Conservation (phyloP, 2,797 vertebrate species). For the Hephaestus fuliginosus region DNA sequence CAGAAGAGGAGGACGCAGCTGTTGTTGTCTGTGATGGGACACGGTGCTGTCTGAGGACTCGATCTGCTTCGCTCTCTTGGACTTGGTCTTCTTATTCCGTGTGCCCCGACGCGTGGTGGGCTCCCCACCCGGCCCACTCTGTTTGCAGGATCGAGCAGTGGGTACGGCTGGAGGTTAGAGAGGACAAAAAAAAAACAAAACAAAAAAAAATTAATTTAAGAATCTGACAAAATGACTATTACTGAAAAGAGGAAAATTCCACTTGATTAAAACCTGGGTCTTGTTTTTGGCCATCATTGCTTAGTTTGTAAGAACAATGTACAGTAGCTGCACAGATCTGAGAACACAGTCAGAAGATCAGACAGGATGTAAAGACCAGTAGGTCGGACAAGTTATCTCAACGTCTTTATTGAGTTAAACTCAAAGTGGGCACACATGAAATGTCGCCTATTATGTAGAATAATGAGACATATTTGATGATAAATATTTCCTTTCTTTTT, state of each 20-base stretch:
- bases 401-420: not conserved
- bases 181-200: not conserved
- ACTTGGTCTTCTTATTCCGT: constrained; percentile 90
- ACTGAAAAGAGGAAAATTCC: not conserved
- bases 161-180: constrained; percentile 58
- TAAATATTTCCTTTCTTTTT: not conserved
- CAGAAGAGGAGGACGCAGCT: constrained; percentile 81
- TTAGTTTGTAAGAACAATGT: not conserved
- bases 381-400: too few species aligned
- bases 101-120: constrained; percentile 76
- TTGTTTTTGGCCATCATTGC: not conserved
- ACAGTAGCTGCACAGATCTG: not conserved
- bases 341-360: not conserved
- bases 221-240: not conserved
- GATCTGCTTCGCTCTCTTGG: constrained; percentile 89
- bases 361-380: not conserved
- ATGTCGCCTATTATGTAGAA: not conserved
- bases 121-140: constrained; percentile 65
- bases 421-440: not conserved
- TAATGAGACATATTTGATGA: not conserved
- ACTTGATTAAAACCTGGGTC: constrained; percentile 1
- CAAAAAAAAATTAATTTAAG: not conserved
- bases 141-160: constrained; percentile 78
- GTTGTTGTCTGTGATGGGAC: constrained; percentile 81
- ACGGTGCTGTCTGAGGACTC: constrained; percentile 90